These are phyloP conservation scores for Philonicus albiceps DNA, from an alignment of 2,888 invertebrate species.

Conservation along the genomic window DNA sequence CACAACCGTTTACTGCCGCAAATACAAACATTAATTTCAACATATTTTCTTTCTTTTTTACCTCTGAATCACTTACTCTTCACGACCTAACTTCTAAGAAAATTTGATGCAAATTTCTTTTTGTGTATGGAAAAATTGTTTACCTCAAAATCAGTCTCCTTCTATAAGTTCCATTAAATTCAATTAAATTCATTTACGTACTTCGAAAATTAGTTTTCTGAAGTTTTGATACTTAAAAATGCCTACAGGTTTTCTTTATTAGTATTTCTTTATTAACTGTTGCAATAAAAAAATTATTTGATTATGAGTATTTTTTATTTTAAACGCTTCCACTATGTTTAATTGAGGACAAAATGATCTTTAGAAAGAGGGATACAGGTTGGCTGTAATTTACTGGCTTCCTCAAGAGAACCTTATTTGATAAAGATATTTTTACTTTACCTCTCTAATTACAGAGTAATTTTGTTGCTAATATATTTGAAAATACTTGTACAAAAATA, in stretches of 20 bases:
- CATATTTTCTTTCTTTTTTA: not conserved
- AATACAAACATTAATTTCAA: not conserved
- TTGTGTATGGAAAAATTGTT: not conserved
- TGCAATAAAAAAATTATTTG: not conserved
- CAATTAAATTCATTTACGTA: not conserved
- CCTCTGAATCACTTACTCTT: not conserved
- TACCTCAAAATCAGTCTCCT: conserved; percentile 24
- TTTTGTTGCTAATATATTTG: not conserved
- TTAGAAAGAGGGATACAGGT: not conserved
- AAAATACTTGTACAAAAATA: conserved; percentile 39
- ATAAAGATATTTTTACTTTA: not conserved
- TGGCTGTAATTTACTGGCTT: not conserved
- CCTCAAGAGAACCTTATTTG: not conserved
- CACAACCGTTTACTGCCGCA: not conserved
- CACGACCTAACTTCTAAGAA: not conserved
- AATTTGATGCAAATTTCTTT: not conserved
- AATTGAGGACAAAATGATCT: not conserved
- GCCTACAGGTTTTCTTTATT: not conserved
- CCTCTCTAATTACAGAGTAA: conserved; percentile 17
- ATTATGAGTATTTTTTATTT: not conserved
- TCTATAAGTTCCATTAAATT: conserved; percentile 11
- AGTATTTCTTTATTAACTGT: not conserved
- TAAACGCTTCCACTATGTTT: no score
- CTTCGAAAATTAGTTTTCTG: not conserved
- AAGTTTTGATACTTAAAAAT: not conserved